Evolutionary conservation across 2,113 vertebrate species (phyloP).

Genomic region (Condylura cristata): DNA sequence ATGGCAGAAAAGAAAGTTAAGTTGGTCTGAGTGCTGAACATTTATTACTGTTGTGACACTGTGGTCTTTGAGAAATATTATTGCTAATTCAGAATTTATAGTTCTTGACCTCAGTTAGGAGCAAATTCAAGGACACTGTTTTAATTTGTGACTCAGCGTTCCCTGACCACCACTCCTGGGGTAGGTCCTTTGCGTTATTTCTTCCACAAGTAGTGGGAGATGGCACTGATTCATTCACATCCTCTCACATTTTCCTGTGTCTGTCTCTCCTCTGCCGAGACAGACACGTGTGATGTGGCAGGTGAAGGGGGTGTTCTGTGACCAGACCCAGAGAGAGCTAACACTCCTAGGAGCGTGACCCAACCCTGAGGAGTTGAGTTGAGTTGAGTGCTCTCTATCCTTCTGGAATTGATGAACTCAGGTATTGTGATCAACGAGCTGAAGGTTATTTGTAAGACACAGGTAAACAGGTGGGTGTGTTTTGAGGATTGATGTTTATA

Average conservation of each 20-base stretch:
- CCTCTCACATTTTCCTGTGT: not conserved
- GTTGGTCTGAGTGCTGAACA: slow-evolving; percentile 58
- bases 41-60: slow-evolving; percentile 66
- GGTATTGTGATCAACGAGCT: not conserved
- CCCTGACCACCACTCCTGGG: not conserved
- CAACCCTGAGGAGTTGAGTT: not conserved
- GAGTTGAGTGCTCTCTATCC: not conserved
- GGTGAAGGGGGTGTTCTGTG: not conserved
- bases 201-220: not conserved
- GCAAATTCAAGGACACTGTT: slow-evolving; percentile 65
- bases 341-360: not conserved
- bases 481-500: not conserved
- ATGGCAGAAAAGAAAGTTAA: slow-evolving; percentile 78
- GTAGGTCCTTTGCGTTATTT: not conserved
- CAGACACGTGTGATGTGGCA: not conserved
- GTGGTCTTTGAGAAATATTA: slow-evolving; percentile 69
- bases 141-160: slow-evolving; percentile 64
- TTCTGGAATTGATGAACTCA: not conserved
- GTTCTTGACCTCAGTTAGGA: slow-evolving; percentile 57
- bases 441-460: slow-evolving; percentile 14
- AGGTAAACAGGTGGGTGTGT: not conserved
- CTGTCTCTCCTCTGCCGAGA: not conserved
- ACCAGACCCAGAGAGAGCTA: not conserved
- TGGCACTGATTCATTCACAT: not conserved
- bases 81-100: slow-evolving; percentile 70